phyloP scores from a whole-genome alignment of 2,797 vertebrate species.

The Acipenser transmontanus region DNA sequence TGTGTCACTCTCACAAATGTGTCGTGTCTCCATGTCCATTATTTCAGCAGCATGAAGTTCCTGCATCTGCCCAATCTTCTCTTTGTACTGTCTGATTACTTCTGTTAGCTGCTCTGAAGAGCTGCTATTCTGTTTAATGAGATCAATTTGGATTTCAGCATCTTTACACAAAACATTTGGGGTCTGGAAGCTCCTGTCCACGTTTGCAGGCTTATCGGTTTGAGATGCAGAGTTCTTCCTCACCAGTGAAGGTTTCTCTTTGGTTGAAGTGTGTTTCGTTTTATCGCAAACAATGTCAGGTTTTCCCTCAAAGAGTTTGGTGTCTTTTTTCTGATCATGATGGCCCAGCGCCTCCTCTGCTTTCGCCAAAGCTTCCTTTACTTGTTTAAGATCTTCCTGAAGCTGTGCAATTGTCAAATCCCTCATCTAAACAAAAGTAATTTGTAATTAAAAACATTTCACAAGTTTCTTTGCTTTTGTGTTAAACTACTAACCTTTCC shows the following conservation, averaged over 20 bases:
- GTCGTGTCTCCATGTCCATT: conserved; percentile 89
- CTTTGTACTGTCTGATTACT: conserved; percentile 72
- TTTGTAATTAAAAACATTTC: too few relatives aligned
- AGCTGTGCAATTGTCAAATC: conserved; percentile 59
- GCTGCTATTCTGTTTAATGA: conserved; percentile 22
- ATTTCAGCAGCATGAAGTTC: conserved; percentile 91
- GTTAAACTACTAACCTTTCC: too few relatives aligned
- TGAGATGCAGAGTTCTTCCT: conserved; percentile 48
- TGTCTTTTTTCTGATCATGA: too few relatives aligned
- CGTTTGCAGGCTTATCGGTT: conserved; percentile 38
- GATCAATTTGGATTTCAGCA: conserved; percentile 66
- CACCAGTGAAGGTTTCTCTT: conserved; percentile 43
- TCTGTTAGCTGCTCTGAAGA: conserved; percentile 69
- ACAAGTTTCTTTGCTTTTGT: too few relatives aligned
- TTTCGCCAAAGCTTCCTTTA: conserved; percentile 51
- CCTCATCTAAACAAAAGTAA: conserved; percentile 48
- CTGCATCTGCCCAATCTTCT: conserved; percentile 86
- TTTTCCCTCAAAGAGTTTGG: too few relatives aligned
- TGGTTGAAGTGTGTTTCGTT: conserved; percentile 27
- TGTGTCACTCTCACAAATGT: conserved; percentile 83
- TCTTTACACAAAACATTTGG: conserved; percentile 40
- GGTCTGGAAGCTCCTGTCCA: conserved; percentile 46
- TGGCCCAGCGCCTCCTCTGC: conserved; percentile 44
- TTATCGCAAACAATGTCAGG: conserved; percentile 16
- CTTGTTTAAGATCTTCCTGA: conserved; percentile 61